A percentile compares a stretch with the other conserved stretches of the same genome.
phyloP scores from a whole-genome alignment of 2,797 vertebrate species.

The Propithecus deckenii region DNA sequence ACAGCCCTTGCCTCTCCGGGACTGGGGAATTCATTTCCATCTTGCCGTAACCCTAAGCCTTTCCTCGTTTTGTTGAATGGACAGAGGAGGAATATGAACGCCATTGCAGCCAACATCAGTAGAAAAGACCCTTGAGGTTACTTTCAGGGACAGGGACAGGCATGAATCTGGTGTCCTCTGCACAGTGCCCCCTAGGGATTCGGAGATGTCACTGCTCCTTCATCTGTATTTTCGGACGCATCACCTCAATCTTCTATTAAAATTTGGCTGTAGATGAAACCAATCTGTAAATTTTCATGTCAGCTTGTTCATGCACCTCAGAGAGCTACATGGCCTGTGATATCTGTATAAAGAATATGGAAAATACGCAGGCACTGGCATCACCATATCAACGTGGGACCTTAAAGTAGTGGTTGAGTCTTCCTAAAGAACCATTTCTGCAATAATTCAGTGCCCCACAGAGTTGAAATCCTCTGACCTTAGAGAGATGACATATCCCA shows the following conservation, averaged over 20 bases:
- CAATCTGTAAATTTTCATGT: background rate
- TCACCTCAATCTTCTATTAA: background rate
- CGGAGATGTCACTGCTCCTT: background rate
- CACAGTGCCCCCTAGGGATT: background rate
- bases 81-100: background rate
- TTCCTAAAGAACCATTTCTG: background rate
- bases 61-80: background rate
- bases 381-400: background rate
- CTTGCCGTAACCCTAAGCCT: background rate
- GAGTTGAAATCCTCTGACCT: background rate
- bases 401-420: background rate
- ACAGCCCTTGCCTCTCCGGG: background rate
- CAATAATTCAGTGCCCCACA: background rate
- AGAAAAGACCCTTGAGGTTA: background rate
- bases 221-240: background rate
- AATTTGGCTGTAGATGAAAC: constrained; percentile 9
- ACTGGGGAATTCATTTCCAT: background rate
- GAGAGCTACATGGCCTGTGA: background rate
- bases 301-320: background rate
- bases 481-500: background rate
- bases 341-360: background rate
- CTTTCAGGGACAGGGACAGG: background rate
- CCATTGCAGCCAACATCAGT: background rate
- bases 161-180: background rate
- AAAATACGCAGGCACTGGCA: background rate